Evolutionary conservation across 2,113 vertebrate genomes (phyloP).

Genomic region (Accipiter virgatus): DNA sequence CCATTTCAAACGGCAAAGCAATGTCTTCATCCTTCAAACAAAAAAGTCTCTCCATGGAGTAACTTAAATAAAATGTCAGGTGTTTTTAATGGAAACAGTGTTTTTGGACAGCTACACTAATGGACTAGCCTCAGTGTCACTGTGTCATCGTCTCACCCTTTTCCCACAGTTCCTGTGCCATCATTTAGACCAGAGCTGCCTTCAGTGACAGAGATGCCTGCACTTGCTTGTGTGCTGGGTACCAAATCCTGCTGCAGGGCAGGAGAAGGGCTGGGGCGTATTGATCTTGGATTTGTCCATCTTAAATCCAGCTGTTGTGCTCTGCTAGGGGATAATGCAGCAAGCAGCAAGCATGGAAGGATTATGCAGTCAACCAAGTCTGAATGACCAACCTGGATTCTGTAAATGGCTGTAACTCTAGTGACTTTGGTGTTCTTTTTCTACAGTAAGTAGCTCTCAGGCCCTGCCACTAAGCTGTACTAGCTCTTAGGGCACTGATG

Average conservation of each 20-base stretch:
- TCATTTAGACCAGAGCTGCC: not conserved
- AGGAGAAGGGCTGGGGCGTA: not conserved
- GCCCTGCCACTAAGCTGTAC: not conserved
- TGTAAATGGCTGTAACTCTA: not conserved
- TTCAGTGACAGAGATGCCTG: not conserved
- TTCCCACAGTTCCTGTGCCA: not conserved
- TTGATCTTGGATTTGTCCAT: not conserved
- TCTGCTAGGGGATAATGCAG: not conserved
- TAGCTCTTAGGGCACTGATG: not conserved
- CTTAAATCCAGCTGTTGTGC: not conserved
- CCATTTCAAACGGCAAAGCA: not conserved
- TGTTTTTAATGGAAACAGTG: not conserved
- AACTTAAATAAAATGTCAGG: not conserved
- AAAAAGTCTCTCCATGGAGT: not conserved
- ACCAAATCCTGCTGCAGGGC: not conserved
- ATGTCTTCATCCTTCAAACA: not conserved
- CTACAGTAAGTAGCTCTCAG: not conserved
- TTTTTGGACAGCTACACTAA: not conserved
- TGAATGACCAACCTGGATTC: not conserved
- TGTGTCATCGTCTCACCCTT: not conserved
- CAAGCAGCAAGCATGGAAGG: fast-evolving
- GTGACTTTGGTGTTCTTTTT: not conserved
- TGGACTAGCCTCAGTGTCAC: not conserved
- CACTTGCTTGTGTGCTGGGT: not conserved
- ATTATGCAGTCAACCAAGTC: not conserved